A percentile compares a stretch with the other conserved stretches of the same genome.
Conservation (phyloP, 1,140 invertebrate species). For the Drosophila malerkotliana region DNA sequence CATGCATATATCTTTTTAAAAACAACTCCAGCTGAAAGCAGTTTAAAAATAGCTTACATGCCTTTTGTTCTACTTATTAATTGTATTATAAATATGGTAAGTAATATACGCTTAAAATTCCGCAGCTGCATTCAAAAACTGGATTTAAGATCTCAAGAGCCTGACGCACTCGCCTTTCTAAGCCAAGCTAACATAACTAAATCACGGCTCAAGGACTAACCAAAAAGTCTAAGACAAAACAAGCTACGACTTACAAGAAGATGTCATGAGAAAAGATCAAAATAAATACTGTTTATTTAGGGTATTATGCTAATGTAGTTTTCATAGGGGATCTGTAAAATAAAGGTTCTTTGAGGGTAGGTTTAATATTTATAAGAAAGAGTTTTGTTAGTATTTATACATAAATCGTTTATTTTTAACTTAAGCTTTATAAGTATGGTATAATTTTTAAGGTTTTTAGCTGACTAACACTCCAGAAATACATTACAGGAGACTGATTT, state of each 20-base stretch:
- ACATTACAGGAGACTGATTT: too few species aligned
- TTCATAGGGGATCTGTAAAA: too few species aligned
- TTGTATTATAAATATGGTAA: constrained; percentile 9
- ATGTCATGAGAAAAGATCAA: constrained; percentile 43
- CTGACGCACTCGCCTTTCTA: constrained; percentile 20
- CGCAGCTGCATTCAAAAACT: constrained; percentile 33
- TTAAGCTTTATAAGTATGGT: too few species aligned
- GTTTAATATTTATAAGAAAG: too few species aligned
- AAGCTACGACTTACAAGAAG: constrained; percentile 7
- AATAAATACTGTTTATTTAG: constrained; percentile 17
- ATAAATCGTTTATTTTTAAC: too few species aligned
- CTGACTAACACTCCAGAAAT: too few species aligned
- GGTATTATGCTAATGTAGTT: neutral
- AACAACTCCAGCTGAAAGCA: constrained; percentile 41
- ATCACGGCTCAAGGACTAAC: constrained; percentile 27
- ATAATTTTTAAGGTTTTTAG: too few species aligned
- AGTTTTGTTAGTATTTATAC: too few species aligned
- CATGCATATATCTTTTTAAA: neutral
- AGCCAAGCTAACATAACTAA: constrained; percentile 16
- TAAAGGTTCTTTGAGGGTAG: too few species aligned
- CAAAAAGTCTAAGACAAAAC: constrained; percentile 1
- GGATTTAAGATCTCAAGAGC: constrained; percentile 35
- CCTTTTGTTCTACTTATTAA: constrained; percentile 27
- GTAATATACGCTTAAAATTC: constrained; percentile 15
- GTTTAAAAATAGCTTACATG: constrained; percentile 6